Percentiles rank a stretch among this genome's conserved stretches.
phyloP scores from a whole-genome alignment of 2,888 invertebrate species.

The Diploptera punctata region DNA sequence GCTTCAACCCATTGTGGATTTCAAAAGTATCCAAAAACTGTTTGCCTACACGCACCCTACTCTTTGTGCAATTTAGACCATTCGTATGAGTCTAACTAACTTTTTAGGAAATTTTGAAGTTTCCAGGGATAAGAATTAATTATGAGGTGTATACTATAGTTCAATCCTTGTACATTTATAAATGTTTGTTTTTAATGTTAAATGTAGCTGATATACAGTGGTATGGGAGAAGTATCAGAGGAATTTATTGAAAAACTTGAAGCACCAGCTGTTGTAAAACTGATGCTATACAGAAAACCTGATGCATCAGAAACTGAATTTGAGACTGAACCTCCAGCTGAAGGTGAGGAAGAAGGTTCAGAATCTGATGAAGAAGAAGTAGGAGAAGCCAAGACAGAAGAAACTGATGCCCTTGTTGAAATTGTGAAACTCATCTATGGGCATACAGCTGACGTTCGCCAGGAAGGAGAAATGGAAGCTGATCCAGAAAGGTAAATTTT shows the following conservation, averaged over 20 bases:
- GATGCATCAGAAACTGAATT: conserved; percentile 41
- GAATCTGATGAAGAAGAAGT: neutral
- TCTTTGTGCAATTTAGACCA: too few species aligned
- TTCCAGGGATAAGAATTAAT: too few species aligned
- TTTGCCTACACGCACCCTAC: too few species aligned
- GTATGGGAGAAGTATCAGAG: conserved; percentile 42
- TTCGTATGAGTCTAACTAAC: too few species aligned
- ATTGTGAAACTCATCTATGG: conserved; percentile 21
- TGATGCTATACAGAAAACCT: conserved; percentile 43
- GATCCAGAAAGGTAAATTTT: conserved; percentile 41
- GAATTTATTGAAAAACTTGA: conserved; percentile 40
- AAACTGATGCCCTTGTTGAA: neutral
- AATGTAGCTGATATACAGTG: conserved; percentile 48
- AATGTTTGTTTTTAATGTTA: too few species aligned
- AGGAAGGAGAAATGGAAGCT: conserved; percentile 17
- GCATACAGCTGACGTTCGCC: conserved; percentile 50
- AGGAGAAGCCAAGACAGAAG: neutral
- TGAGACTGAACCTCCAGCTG: conserved; percentile 40
- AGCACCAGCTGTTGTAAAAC: conserved; percentile 44
- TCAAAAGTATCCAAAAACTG: too few species aligned
- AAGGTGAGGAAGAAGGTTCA: neutral
- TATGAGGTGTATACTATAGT: too few species aligned
- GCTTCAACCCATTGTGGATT: too few species aligned
- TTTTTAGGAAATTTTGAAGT: too few species aligned
- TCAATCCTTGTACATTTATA: too few species aligned